Evolutionary conservation across 2,888 invertebrate genomes (phyloP), one percentile per base, ranked within the genome.

Genomic region (Limnephilus lunatus): DNA sequence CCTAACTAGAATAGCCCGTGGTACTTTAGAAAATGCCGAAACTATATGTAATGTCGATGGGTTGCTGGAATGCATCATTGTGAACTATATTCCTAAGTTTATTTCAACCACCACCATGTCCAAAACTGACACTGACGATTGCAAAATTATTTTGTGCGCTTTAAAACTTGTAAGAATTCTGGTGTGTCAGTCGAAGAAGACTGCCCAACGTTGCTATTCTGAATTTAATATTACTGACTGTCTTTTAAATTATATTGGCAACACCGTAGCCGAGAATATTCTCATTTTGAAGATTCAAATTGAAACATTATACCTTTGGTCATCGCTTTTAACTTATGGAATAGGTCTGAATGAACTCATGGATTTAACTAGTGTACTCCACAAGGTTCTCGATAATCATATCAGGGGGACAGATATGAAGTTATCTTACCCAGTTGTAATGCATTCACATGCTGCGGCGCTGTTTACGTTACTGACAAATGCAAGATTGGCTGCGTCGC

Each of bases 1-100:
- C 94, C 95, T 99, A 87, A 98, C 97, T 90, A 97, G 98, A 93
- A 95, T 99, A 81, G 97, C 97, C 0, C 97, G 98, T 94, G 98
- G 98, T 95, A 98, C 98, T 14, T 95, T 96, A 82, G 97, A 97
- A 93, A 96, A 97, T 90, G 97, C 98, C 0, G 95, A 96, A 81
- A 96, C 96, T 94, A 96, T 99, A 91, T 95, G 97, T 25, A 95
- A 96, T 86, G 97, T 96, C 94, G 97, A 97, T 1, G 96, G 97
- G 94, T 96, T 99, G 30, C 95, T 99, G 93, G 95, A 97, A 2
- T 95, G 95, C 30, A 96, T 98, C 31, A 94, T 97, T 30, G 95
- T 94, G 25, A 95, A 97, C 94, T 98, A 98, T 95, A 94, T 97
- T 19, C 97, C 97, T 39, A 94, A 90, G 44, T 92, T 92, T 91